Evolutionary conservation across 2,113 vertebrate species (phyloP).

Genomic region (Propithecus coquereli): DNA sequence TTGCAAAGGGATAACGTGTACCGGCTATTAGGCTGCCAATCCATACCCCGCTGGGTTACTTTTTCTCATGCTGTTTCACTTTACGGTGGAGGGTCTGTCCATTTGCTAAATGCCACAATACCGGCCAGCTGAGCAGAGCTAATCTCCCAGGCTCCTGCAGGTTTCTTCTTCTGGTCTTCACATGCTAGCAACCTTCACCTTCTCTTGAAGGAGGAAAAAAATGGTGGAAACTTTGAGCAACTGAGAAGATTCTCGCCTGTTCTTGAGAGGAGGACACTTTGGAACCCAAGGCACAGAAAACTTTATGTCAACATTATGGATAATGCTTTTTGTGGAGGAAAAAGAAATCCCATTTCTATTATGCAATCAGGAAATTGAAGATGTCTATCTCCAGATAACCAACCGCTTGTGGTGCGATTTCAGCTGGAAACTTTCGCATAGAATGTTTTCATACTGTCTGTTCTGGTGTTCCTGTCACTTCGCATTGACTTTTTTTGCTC

Average conservation of each 20-base stretch:
- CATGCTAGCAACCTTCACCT: background rate
- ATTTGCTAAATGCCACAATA: background rate
- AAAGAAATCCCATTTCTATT: constrained; percentile 54
- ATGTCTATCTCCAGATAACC: constrained; percentile 57
- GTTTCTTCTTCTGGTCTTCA: background rate
- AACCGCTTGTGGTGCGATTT: background rate
- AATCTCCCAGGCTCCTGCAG: background rate
- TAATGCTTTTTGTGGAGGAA: background rate
- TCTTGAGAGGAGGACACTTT: background rate
- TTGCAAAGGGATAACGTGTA: fast-evolving
- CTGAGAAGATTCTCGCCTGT: background rate
- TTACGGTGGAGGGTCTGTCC: background rate
- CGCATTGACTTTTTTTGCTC: constrained; percentile 46
- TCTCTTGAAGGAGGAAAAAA: background rate
- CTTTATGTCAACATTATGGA: constrained; percentile 20
- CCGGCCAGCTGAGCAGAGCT: background rate
- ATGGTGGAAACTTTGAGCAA: background rate
- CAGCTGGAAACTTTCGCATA: background rate
- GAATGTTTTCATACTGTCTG: constrained; percentile 48
- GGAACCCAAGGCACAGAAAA: background rate
- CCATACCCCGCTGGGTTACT: background rate
- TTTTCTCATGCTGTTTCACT: background rate
- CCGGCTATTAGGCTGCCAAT: background rate
- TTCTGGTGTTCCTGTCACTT: constrained; percentile 47
- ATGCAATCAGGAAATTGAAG: constrained; percentile 61